Percentiles rank a stretch among this genome's conserved stretches.
Conservation (phyloP, 2,797 vertebrate species). For the Lutjanus campechanus region DNA sequence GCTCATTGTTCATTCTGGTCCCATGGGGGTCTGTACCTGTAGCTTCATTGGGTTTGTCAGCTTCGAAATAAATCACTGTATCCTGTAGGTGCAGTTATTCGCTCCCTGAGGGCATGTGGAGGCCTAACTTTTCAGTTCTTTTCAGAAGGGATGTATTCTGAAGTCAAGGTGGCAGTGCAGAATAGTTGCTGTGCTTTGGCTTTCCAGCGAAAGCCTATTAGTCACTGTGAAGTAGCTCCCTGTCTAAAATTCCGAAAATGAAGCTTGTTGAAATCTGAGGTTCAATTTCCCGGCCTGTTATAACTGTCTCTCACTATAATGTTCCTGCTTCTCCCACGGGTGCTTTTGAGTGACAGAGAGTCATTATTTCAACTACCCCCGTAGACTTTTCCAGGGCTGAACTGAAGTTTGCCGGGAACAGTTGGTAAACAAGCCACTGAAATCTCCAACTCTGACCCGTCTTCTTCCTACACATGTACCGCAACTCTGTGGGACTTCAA, state of each 20-base stretch:
- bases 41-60: slow-evolving; percentile 40
- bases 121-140: slow-evolving; percentile 9
- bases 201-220: slow-evolving; percentile 36
- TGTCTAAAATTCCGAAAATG: slow-evolving; percentile 41
- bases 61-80: slow-evolving; percentile 46
- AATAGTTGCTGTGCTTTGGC: slow-evolving; percentile 18
- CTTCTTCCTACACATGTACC: slow-evolving; percentile 60
- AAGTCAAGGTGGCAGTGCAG: slow-evolving; percentile 1
- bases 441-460: slow-evolving; percentile 37
- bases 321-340: slow-evolving; percentile 25
- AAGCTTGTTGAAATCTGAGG: slow-evolving; percentile 39
- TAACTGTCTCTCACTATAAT: slow-evolving; percentile 37
- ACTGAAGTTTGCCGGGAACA: slow-evolving; percentile 33
- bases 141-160: not conserved
- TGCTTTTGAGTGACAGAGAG: slow-evolving; percentile 54
- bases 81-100: slow-evolving; percentile 43
- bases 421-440: slow-evolving; percentile 49
- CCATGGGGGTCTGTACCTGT: slow-evolving; percentile 17
- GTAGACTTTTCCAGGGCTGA: slow-evolving; percentile 15
- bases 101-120: slow-evolving; percentile 16
- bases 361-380: slow-evolving; percentile 55
- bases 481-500: slow-evolving; percentile 46
- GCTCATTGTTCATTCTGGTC: slow-evolving; percentile 49
- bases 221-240: slow-evolving; percentile 38
- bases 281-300: slow-evolving; percentile 41